phyloP scores from a whole-genome alignment of 2,797 vertebrate genomes.

The Ctenopoma multispine region DNA sequence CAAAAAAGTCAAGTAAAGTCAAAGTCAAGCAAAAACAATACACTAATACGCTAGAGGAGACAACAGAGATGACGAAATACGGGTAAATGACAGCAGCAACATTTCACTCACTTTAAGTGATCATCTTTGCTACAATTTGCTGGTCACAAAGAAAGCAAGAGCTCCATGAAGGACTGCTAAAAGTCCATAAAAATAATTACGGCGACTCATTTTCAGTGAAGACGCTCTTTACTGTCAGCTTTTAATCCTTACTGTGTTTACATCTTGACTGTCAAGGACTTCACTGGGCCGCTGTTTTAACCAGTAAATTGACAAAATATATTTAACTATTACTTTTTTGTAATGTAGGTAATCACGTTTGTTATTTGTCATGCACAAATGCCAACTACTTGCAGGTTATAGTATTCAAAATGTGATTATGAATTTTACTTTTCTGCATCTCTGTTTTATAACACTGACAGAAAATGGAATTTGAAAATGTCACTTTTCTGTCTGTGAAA shows the following conservation, averaged over 20 bases:
- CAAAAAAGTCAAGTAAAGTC: too few relatives aligned
- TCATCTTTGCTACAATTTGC: conserved; percentile 33
- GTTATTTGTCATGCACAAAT: background rate
- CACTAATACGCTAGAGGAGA: background rate
- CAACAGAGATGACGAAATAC: conserved; percentile 1
- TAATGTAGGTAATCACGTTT: background rate
- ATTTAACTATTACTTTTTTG: background rate
- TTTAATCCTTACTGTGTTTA: conserved; percentile 15
- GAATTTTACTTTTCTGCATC: background rate
- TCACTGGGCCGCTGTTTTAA: background rate
- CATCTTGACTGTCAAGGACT: conserved; percentile 24
- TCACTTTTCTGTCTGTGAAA: background rate
- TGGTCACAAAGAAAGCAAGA: conserved; percentile 42
- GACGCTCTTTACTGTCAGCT: background rate
- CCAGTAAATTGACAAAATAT: background rate
- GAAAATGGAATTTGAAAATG: background rate
- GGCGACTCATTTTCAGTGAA: conserved; percentile 1
- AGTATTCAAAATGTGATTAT: background rate
- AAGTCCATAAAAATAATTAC: conserved; percentile 14
- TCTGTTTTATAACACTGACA: background rate
- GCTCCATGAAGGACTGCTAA: conserved; percentile 24
- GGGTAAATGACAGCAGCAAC: conserved; percentile 14
- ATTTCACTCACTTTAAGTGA: background rate
- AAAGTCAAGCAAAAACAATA: conserved; percentile 14
- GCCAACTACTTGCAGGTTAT: background rate